Base-by-base conservation (phyloP, 1,140 invertebrate species). In the Goniozus legneri region DNA sequence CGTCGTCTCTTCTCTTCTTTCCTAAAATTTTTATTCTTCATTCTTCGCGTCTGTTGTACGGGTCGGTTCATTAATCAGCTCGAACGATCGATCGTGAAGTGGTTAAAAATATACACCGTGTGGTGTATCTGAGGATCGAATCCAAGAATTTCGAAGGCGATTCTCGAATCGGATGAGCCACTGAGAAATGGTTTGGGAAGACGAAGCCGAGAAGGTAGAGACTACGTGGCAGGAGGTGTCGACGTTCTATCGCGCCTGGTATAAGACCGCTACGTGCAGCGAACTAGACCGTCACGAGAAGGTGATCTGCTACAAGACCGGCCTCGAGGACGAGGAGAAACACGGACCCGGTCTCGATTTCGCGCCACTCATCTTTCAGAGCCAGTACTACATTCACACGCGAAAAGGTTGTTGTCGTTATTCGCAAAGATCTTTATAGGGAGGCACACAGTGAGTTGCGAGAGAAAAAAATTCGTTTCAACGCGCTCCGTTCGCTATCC, bases 221-320 rank as follows among this genome's bases (percentile, higher is more conserved):
- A 57, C 67, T 47, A 71, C 73, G 62, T 71, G 76, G 79, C 67
- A 69, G 39, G 77, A 81, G 31, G 19, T 78, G 12, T 73, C 79
- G 3, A 74, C 61, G 1, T 76, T 80, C 37, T 85, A 81, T 60
- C 70, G 76, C 33, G 75, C 79, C 52, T 79, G 79, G 40, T 69
- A 76, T 10, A 85, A 85, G 62, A 77, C 70, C 44, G 69, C 86
- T 44, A 83, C 84, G 16, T 80, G 84, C 50, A 86, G 84, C 12
- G 82, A 84, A 52, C 60, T 79, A 35, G 84, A 88, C 65, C 77
- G 73, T 40, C 76, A 82, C 39, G 84, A 78, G 50, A 53, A 36
- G 3, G 69, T 84, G 1, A 76, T 84, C 33, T 81, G 83, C 50
- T 63, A 61, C 47, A 21, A 19, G 13, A 47, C 27, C 16, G 14